A percentile compares a stretch with the other conserved stretches of the same genome.
Conservation (phyloP, 64 coral and sea anemone species). For the Porites lutea region DNA sequence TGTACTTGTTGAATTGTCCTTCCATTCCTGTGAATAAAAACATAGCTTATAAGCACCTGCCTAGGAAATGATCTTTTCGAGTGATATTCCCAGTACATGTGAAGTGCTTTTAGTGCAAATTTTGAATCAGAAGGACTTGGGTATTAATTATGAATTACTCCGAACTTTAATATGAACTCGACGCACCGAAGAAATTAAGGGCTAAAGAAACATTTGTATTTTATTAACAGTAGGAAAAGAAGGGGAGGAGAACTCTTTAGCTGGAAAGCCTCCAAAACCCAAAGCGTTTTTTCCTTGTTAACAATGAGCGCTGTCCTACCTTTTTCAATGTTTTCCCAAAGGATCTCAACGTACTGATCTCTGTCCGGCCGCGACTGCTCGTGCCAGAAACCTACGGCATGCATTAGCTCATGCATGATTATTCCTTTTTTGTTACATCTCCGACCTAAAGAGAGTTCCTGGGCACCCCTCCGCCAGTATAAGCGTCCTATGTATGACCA, state of each 20-base stretch:
- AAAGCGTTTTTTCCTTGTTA: neutral
- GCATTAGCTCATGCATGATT: conserved; percentile 94
- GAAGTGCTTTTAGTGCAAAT: no score
- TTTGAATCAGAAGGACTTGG: no score
- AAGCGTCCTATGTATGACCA: conserved; percentile 92
- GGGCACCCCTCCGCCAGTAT: conserved; percentile 72
- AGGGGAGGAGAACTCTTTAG: no score
- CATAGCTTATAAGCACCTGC: neutral
- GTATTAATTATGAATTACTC: no score
- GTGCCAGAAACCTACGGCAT: conserved; percentile 90
- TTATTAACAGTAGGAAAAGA: no score
- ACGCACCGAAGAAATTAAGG: no score
- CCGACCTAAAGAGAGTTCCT: conserved; percentile 72
- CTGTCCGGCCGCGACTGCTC: conserved; percentile 84
- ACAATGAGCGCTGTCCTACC: conserved; percentile 22
- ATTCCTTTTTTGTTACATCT: conserved; percentile 85
- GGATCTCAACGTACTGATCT: conserved; percentile 77
- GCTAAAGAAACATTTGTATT: no score
- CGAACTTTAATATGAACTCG: no score
- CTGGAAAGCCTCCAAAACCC: no score
- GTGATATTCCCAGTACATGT: no score
- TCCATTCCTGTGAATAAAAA: conserved; percentile 70
- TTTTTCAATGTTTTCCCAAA: conserved; percentile 87
- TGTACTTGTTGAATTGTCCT: conserved; percentile 87
- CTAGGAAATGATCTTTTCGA: no score